A percentile compares a stretch with the other conserved stretches of the same genome.
Conservation (phyloP, 2,797 vertebrate genomes). For the Lepidocolaptes lacrymiger region DNA sequence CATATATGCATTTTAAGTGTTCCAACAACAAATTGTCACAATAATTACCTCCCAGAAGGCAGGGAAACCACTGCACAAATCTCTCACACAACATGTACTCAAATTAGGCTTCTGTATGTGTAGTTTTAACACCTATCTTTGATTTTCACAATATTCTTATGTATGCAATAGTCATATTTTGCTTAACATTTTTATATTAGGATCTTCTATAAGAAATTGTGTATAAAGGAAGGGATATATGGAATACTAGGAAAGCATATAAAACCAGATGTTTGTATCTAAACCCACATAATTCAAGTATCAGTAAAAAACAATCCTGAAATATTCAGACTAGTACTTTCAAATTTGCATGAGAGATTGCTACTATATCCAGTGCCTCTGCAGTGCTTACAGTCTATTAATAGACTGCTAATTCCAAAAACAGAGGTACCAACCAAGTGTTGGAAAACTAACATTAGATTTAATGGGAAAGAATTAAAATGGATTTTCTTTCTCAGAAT, state of each 20-base stretch:
- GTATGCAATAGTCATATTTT: not conserved
- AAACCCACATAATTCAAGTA: not conserved
- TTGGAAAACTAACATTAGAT: not conserved
- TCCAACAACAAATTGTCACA: not conserved
- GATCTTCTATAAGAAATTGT: not conserved
- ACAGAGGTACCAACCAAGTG: not conserved
- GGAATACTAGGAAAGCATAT: not conserved
- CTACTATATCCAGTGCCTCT: not conserved
- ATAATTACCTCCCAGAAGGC: not conserved
- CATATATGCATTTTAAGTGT: not conserved
- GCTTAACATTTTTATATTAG: not conserved
- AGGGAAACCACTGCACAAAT: not conserved
- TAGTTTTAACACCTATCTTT: not conserved
- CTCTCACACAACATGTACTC: not conserved
- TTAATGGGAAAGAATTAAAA: not conserved
- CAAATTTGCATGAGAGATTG: not conserved
- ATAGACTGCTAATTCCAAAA: not conserved
- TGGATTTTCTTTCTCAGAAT: not conserved
- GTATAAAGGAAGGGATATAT: rapidly evolving
- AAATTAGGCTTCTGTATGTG: not conserved
- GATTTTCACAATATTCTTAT: not conserved
- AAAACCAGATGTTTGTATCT: not conserved
- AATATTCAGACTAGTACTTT: not conserved
- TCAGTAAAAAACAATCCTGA: not conserved
- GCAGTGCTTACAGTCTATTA: not conserved